Percentiles rank a stretch among this genome's conserved stretches.
phyloP scores from a whole-genome alignment of 2,113 vertebrate genomes.

The Melierax canorus region DNA sequence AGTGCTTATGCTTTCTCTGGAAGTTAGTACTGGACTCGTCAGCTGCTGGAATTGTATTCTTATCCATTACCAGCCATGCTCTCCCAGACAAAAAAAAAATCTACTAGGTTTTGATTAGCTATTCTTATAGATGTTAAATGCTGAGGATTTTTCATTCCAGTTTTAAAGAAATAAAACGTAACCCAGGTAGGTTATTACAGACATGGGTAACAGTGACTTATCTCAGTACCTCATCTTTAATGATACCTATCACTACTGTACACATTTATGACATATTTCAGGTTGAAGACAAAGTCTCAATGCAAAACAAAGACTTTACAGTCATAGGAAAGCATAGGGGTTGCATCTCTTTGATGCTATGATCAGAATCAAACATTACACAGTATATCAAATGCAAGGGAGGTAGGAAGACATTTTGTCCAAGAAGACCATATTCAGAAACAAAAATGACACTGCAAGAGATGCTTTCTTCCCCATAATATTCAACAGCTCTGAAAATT shows the following conservation, averaged over 20 bases:
- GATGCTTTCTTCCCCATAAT: not conserved
- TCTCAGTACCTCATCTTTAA: not conserved
- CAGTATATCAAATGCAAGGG: not conserved
- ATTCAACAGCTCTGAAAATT: not conserved
- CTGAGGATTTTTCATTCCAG: not conserved
- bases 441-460: not conserved
- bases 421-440: not conserved
- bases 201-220: not conserved
- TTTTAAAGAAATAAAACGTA: not conserved
- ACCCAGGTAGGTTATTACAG: not conserved
- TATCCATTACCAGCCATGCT: not conserved
- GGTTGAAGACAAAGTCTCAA: not conserved
- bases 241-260: not conserved
- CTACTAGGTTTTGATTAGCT: not conserved
- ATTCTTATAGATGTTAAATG: not conserved
- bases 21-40: not conserved
- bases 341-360: not conserved
- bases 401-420: not conserved
- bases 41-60: not conserved
- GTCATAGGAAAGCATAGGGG: not conserved
- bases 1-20: not conserved
- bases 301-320: not conserved
- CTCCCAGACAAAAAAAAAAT: not conserved
- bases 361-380: not conserved
- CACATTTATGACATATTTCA: not conserved